A percentile compares a stretch with the other conserved stretches of the same genome.
These are phyloP conservation scores for Hyposoter dolosus DNA, from an alignment of 2,888 invertebrate genomes.

Conservation along the genomic window DNA sequence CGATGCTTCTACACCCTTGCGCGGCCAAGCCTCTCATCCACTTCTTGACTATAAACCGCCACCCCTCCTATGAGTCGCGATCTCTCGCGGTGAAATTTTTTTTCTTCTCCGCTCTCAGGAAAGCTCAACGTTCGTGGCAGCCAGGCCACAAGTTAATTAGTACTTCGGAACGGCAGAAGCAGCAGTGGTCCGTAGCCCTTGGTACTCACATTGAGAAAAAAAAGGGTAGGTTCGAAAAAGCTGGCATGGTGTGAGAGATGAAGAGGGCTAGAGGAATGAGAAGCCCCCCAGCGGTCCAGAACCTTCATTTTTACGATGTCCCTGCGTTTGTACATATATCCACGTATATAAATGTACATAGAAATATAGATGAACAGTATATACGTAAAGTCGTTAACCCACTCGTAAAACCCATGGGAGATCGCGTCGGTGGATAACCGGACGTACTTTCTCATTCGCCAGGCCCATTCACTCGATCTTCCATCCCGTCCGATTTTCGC, in stretches of 20 bases:
- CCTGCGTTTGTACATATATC: constrained; percentile 51
- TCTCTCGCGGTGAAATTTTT: constrained; percentile 3
- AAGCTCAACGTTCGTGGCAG: constrained; percentile 37
- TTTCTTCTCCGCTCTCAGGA: constrained; percentile 35
- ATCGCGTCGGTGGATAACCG: constrained; percentile 58
- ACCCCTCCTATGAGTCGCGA: neutral
- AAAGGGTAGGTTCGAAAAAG: constrained; percentile 12
- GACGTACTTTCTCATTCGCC: constrained; percentile 52
- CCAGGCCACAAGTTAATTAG: constrained; percentile 74
- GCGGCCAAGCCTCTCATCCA: neutral
- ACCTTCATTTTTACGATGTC: constrained; percentile 70
- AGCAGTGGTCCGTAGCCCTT: constrained; percentile 46
- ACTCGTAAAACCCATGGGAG: constrained; percentile 69
- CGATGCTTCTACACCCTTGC: neutral
- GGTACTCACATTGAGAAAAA: constrained; percentile 47
- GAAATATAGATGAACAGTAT: constrained; percentile 41
- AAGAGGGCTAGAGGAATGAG: neutral
- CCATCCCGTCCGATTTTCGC: constrained; percentile 44
- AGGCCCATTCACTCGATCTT: constrained; percentile 41
- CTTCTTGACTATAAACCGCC: constrained; percentile 15
- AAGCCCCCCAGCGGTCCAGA: constrained; percentile 46
- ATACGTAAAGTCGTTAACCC: constrained; percentile 71
- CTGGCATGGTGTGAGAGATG: neutral
- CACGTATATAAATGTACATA: constrained; percentile 46
- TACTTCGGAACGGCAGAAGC: constrained; percentile 67